Evolutionary conservation across 2,888 invertebrate species (phyloP), one percentile per base, ranked within the genome.

Genomic region (Ornithoptera priamus): DNA sequence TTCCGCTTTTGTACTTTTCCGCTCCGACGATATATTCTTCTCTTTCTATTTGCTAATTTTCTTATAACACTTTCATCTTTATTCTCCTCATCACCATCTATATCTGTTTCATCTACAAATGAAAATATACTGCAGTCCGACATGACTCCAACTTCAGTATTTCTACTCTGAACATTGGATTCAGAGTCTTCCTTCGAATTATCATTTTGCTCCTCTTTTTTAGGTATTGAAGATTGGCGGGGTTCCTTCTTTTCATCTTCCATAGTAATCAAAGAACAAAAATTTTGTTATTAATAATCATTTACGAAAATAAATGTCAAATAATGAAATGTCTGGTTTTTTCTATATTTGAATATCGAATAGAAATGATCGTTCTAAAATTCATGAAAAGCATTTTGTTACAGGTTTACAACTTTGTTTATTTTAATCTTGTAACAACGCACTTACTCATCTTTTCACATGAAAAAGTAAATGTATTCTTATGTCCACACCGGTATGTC

Each of bases 1-100:
- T n/a, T 53, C n/a, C 53, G 53, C n/a, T 53, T 53, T n/a, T 53
- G 53, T 0, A 53, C 15, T n/a, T n/a, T 53, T n/a, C 53, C 53
- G 53, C 53, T 53, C 18, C 53, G 18, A 53, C n/a, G 53, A 8
- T 53, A 53, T 5, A 6, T 5, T n/a, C 53, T 53, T 53, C 7
- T 53, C 53, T 53, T 53, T 53, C n/a, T 53, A 53, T n/a, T 53
- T 4, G 53, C n/a, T 53, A 53, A 53, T 53, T 53, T 53, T n/a
- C 53, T 53, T 53, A 18, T 3, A n/a, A 5, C 53, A 53, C 8
- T 53, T 18, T 53, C n/a, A 53, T 53, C 53, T 1, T n/a, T 53
- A 46, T 15, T 12, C 1, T 15, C 2, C 10, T n/a, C n/a, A 0
- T 53, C 53, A 18, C 53, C 53, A 53, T 53, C 53, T 8, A 18